Evolutionary conservation across 1,140 invertebrate species (phyloP).

Genomic region (Catajapyx aquilonaris): DNA sequence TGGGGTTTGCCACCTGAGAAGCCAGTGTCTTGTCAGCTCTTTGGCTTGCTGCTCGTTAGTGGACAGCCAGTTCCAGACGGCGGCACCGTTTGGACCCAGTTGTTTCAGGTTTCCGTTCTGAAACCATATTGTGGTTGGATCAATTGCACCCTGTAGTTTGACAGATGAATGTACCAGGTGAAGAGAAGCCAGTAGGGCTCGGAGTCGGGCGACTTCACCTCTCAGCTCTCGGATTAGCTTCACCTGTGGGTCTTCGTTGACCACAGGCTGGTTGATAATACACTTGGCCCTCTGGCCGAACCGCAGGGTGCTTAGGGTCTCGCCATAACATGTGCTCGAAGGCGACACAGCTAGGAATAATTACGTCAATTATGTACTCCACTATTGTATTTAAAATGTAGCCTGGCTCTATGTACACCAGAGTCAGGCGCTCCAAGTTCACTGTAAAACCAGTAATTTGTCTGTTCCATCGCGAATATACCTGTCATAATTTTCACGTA

Average conservation of each 20-base stretch:
- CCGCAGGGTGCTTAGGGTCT: constrained; percentile 44
- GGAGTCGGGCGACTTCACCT: constrained; percentile 30
- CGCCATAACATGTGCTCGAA: constrained; percentile 38
- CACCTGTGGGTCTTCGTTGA: constrained; percentile 38
- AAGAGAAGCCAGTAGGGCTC: constrained; percentile 19
- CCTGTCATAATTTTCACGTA: background rate
- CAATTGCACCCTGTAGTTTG: background rate
- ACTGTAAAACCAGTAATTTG: background rate
- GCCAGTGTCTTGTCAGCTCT: background rate
- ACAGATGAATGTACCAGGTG: constrained; percentile 16
- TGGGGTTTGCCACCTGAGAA: background rate
- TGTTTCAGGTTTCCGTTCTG: background rate
- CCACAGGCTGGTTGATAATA: constrained; percentile 39
- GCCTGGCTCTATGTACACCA: background rate
- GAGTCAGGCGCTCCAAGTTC: background rate
- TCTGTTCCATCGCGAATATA: background rate
- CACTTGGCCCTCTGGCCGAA: constrained; percentile 45
- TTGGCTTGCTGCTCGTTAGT: background rate
- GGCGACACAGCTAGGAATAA: constrained; percentile 39
- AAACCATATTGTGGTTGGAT: background rate
- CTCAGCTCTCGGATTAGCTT: constrained; percentile 30
- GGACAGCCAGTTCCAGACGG: background rate
- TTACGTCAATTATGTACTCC: constrained; percentile 3
- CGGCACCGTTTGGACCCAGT: background rate
- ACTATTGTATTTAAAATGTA: background rate